Conservation (phyloP, 2,888 invertebrate species). For the Lithosia quadra region DNA sequence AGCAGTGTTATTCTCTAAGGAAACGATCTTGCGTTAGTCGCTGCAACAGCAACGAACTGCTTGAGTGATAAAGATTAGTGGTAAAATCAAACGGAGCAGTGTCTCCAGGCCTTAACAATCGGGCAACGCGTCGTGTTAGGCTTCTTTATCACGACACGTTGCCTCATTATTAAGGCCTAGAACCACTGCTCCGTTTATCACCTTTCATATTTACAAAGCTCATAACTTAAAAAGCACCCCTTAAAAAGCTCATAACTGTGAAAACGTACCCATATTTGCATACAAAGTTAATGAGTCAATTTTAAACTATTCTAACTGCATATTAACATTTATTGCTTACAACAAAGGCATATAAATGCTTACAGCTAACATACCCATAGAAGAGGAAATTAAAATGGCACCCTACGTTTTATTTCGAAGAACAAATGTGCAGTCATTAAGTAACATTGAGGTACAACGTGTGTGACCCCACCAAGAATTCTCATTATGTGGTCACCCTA, state of each 20-base stretch:
- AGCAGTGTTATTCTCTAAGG: no score
- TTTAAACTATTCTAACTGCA: slow-evolving; percentile 18
- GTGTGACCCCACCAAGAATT: slow-evolving; percentile 60
- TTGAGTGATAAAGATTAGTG: no score
- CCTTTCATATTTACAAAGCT: no score
- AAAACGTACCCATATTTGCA: slow-evolving; percentile 16
- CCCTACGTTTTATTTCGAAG: slow-evolving; percentile 44
- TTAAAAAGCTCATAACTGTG: neutral
- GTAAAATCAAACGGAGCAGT: no score
- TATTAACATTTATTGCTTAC: slow-evolving; percentile 14
- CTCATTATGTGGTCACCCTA: slow-evolving; percentile 63
- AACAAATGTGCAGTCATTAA: slow-evolving; percentile 63
- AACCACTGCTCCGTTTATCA: no score
- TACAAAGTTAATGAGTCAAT: slow-evolving; percentile 10
- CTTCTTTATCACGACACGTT: no score
- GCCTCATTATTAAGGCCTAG: no score
- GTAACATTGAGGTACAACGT: slow-evolving; percentile 43
- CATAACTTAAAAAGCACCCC: neutral
- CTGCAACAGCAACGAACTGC: no score
- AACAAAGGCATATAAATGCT: slow-evolving; percentile 23
- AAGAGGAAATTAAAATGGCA: slow-evolving; percentile 42
- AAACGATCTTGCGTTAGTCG: no score
- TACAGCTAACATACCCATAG: slow-evolving; percentile 25
- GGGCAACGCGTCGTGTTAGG: no score
- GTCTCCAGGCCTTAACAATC: no score